Evolutionary conservation across 2,113 vertebrate species (phyloP), one percentile per base, ranked within the genome.

Genomic region (Esox niger): DNA sequence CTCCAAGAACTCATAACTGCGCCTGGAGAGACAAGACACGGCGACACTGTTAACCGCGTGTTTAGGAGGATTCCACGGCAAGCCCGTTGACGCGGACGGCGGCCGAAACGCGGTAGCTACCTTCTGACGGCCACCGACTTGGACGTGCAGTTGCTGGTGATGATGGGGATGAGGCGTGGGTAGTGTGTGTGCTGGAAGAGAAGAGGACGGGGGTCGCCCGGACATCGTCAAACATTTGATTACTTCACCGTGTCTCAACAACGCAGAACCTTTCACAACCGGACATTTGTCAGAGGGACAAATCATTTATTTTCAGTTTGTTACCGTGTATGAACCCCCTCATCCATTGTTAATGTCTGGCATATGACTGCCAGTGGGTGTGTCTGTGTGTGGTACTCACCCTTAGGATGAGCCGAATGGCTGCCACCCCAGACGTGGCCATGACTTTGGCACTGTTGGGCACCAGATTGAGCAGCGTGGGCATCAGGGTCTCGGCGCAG

Each of bases 381-480:
- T 35, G 59, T 35, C 10, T 29, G 21, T 57, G 55, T 20, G 20
- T 2, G 8, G 35, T 67, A 88, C 94, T 94, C 79, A 99, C 97
- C 87, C 95, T 91, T 73, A 99, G 95, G 76, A 99, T 99, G 90
- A 99, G 91, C 76, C 95, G 93, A 75, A 99, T 97, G 73, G 90
- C 90, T 68, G 94, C 97, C 73, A 96, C 82, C 49, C 97, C 97
- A 7, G 97, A 99, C n/a, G 96, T 98, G 81, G 97, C 95, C 93
- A 99, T 99, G 80, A 99, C 86, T 92, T 99, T 99, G 93, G 97
- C 95, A 89, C 96, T 98, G 84, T 99, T 99, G 4, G 97, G 95
- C 84, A 99, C 97, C n/a, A 99, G 93, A 89, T 98, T 99, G 84
- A 99, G 96, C 81, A 99, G 92, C 0, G 90, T 96, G 88, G 97